These are phyloP conservation scores for Sanderia malayensis DNA, from an alignment of 30 jellyfish, hydroid and myxozoan species.

Conservation along the genomic window DNA sequence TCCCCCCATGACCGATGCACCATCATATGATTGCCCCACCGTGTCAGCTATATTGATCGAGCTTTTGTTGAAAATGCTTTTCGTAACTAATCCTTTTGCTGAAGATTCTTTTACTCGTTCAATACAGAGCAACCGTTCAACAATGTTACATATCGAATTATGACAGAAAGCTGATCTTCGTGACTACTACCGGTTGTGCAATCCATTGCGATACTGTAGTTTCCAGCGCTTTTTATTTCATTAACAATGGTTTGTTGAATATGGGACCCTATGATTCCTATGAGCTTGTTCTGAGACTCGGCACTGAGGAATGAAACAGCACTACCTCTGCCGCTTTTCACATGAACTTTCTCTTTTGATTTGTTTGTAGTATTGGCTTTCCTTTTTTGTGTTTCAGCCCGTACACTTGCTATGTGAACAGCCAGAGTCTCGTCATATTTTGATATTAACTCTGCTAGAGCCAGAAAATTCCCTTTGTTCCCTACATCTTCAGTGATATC, in stretches of 20 bases:
- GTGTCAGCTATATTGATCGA: conserved; percentile 36
- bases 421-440: conserved; percentile 29
- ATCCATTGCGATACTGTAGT: conserved; percentile 55
- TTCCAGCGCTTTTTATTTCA: conserved; percentile 35
- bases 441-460: conserved; percentile 47
- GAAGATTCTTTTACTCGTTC: conserved; percentile 56
- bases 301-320: conserved; percentile 40
- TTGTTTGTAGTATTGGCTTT: neutral
- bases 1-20: conserved; percentile 62
- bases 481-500: conserved; percentile 33
- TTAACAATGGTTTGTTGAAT: conserved; percentile 14
- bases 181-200: conserved; percentile 47
- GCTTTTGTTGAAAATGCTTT: conserved; percentile 15
- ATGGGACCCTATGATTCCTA: conserved; percentile 18
- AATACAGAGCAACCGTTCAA: conserved; percentile 32
- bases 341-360: conserved; percentile 24
- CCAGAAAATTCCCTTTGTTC: conserved; percentile 43
- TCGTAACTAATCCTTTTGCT: conserved; percentile 40
- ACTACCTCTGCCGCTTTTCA: too few relatives aligned
- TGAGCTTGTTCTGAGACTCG: conserved; percentile 31
- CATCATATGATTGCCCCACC: conserved; percentile 52
- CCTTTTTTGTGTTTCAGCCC: conserved; percentile 44
- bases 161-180: conserved; percentile 51
- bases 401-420: conserved; percentile 34
- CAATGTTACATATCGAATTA: conserved; percentile 39